A percentile compares a stretch with the other conserved stretches of the same genome.
phyloP scores from a whole-genome alignment of 1,140 invertebrate species.

The Hyles vespertilio region DNA sequence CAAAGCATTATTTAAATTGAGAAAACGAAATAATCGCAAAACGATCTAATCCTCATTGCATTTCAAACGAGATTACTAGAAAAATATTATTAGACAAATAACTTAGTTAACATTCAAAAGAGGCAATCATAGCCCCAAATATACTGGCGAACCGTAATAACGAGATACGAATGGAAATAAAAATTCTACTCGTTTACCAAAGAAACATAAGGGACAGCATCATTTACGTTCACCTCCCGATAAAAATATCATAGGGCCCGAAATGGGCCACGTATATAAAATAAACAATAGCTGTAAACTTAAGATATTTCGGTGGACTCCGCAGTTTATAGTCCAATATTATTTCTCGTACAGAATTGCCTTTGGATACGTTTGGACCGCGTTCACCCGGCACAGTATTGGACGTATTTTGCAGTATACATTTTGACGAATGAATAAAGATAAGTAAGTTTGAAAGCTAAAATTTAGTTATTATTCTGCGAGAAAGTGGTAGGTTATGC shows the following conservation, averaged over 20 bases:
- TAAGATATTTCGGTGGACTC: slow-evolving; percentile 20
- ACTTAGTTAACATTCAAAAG: too few relatives aligned
- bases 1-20: too few relatives aligned
- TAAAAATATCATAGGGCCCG: slow-evolving; percentile 46
- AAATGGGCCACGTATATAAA: slow-evolving; percentile 43
- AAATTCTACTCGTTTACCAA: slow-evolving; percentile 40
- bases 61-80: too few relatives aligned
- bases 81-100: too few relatives aligned
- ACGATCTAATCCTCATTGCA: too few relatives aligned
- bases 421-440: too few relatives aligned
- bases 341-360: slow-evolving; percentile 29
- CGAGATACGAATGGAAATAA: slow-evolving; percentile 26
- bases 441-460: too few relatives aligned
- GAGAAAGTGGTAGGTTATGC: too few relatives aligned
- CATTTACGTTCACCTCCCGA: slow-evolving; percentile 45
- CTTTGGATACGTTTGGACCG: slow-evolving; percentile 24
- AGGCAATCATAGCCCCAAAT: too few relatives aligned
- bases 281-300: slow-evolving; percentile 37
- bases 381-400: background rate
- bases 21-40: too few relatives aligned
- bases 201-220: slow-evolving; percentile 38
- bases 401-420: too few relatives aligned
- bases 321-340: slow-evolving; percentile 34
- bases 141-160: background rate
- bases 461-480: too few relatives aligned